Conservation (phyloP, 1,140 invertebrate species). For the Apis dorsata region DNA sequence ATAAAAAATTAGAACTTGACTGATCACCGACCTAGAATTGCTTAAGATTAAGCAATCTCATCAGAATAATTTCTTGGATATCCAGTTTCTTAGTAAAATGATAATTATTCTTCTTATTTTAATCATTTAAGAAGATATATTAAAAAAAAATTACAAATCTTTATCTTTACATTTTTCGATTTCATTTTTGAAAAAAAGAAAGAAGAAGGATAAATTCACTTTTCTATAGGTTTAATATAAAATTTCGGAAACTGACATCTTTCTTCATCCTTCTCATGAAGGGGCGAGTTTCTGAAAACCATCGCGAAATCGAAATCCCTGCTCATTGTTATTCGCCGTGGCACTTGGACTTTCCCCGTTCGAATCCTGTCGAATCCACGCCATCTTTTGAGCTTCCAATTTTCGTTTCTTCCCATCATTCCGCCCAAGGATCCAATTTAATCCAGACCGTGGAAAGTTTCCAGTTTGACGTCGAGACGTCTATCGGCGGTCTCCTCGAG, state of each 20-base stretch:
- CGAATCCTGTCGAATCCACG: slow-evolving; percentile 11
- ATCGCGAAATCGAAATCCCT: neutral
- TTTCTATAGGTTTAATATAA: neutral
- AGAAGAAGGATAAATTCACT: no score
- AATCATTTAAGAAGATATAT: no score
- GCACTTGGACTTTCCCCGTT: neutral
- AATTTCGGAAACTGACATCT: neutral
- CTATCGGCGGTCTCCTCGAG: slow-evolving; percentile 35
- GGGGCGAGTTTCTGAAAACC: no score
- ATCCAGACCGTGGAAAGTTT: slow-evolving; percentile 57
- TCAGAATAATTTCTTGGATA: no score
- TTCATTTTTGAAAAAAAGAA: no score
- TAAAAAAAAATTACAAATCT: no score
- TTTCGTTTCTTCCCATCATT: slow-evolving; percentile 15
- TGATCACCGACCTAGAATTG: no score
- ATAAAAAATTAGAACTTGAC: no score
- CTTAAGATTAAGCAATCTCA: no score
- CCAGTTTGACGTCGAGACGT: slow-evolving; percentile 23
- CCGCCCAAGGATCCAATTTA: slow-evolving; percentile 53
- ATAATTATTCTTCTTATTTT: no score
- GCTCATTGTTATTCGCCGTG: slow-evolving; percentile 36
- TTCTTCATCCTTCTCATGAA: neutral
- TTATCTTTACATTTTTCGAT: no score
- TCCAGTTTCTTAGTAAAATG: no score
- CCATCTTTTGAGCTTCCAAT: neutral